These are phyloP conservation scores for Apaloderma vittatum DNA, from an alignment of 2,113 vertebrate genomes.

Conservation along the genomic window DNA sequence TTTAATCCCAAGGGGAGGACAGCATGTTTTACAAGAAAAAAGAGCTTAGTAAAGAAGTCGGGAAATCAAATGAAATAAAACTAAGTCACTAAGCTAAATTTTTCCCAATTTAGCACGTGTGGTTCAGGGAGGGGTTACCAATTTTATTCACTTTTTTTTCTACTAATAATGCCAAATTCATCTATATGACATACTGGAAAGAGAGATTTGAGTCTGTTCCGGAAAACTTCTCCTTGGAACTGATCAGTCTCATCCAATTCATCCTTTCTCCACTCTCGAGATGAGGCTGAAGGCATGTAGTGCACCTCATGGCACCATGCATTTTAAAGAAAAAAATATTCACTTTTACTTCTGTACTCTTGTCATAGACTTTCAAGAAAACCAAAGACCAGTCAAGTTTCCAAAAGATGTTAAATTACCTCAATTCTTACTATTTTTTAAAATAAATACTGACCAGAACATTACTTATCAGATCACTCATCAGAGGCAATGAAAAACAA, in stretches of 20 bases:
- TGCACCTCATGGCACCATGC: fast-evolving
- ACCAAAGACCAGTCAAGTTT: background rate
- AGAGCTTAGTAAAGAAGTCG: background rate
- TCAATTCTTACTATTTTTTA: background rate
- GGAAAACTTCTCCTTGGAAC: background rate
- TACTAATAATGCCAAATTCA: background rate
- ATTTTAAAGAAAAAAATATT: background rate
- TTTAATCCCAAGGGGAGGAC: background rate
- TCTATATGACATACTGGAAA: background rate
- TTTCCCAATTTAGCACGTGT: background rate
- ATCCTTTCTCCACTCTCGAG: background rate
- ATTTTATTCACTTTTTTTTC: background rate
- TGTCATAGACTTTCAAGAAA: background rate
- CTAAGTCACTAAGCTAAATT: background rate
- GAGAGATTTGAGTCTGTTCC: background rate
- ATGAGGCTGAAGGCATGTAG: background rate
- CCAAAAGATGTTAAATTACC: background rate
- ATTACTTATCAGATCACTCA: background rate
- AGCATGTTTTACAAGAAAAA: background rate
- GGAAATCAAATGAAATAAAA: background rate
- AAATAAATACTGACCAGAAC: background rate
- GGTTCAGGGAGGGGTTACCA: background rate
- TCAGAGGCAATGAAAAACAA: background rate
- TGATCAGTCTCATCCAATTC: background rate
- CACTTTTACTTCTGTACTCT: background rate